phyloP scores from a whole-genome alignment of 2,113 vertebrate species.

The Rhinoptilus africanus region DNA sequence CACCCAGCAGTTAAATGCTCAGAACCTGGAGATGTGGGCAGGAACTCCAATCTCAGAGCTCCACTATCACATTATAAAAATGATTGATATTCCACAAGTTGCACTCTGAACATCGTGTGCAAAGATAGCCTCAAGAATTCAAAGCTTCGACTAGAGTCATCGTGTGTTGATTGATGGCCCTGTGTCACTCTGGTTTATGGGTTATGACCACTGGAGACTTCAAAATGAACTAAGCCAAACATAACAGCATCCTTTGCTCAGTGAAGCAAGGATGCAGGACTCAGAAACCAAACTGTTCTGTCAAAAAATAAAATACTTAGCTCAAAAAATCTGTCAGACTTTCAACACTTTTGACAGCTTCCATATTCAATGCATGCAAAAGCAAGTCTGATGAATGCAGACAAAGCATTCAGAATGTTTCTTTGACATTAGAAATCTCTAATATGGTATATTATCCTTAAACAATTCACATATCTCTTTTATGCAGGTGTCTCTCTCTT shows the following conservation, averaged over 20 bases:
- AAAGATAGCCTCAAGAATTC: neutral
- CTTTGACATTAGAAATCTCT: conserved; percentile 11
- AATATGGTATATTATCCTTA: conserved; percentile 10
- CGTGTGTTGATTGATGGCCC: conserved; percentile 76
- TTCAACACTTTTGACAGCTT: conserved; percentile 69
- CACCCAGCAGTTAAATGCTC: neutral
- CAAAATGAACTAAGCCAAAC: conserved; percentile 69
- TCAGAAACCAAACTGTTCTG: conserved; percentile 60
- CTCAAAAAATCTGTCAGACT: conserved; percentile 72
- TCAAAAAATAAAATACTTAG: conserved; percentile 72
- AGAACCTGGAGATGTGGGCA: neutral
- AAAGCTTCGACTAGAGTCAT: conserved; percentile 22
- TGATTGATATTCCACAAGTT: conserved; percentile 14
- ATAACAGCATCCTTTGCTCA: conserved; percentile 56
- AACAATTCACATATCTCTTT: neutral
- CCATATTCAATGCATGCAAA: conserved; percentile 60
- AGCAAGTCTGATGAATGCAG: conserved; percentile 32
- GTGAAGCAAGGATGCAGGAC: conserved; percentile 67
- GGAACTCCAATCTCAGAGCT: neutral
- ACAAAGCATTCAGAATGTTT: conserved; percentile 12
- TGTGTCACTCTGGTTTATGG: conserved; percentile 75
- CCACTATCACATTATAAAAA: neutral
- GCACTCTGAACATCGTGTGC: neutral
- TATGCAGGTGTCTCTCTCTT: neutral
- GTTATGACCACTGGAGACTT: conserved; percentile 70